Conservation (phyloP, 2,888 invertebrate species). For the Hirtodrosophila duncani region DNA sequence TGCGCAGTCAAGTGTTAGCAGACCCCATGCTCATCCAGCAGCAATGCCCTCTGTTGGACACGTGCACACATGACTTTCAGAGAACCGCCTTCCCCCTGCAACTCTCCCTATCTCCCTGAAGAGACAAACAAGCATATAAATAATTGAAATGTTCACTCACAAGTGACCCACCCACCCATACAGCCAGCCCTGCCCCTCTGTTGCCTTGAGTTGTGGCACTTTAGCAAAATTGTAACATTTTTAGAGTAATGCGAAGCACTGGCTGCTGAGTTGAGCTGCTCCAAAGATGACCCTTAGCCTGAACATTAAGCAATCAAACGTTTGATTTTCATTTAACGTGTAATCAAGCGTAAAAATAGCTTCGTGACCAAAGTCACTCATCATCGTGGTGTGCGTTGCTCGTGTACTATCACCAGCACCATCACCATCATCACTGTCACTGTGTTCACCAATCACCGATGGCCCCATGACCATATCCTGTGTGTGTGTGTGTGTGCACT, state of each 20-base stretch:
- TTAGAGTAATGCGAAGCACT: slow-evolving; percentile 3
- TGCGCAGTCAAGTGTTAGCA: slow-evolving; percentile 20
- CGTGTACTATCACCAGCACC: slow-evolving; percentile 3
- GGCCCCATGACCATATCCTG: slow-evolving; percentile 10
- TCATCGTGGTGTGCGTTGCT: slow-evolving; percentile 42
- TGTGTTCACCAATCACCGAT: slow-evolving; percentile 1
- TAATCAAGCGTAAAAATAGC: slow-evolving; percentile 72
- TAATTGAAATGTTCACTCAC: slow-evolving; percentile 66
- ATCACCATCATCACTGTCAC: slow-evolving; percentile 6
- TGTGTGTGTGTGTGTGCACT: slow-evolving; percentile 24
- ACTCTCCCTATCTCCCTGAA: slow-evolving; percentile 1
- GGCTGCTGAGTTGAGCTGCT: slow-evolving; percentile 17
- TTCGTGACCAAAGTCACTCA: slow-evolving; percentile 72
- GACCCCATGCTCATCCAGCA: no score
- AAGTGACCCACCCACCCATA: slow-evolving; percentile 16
- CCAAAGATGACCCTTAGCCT: slow-evolving; percentile 30
- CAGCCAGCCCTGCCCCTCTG: background rate
- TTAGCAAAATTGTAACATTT: slow-evolving; percentile 63
- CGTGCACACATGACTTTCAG: slow-evolving; percentile 25
- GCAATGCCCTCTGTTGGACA: slow-evolving; percentile 31
- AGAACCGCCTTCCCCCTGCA: background rate
- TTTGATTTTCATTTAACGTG: slow-evolving; percentile 73
- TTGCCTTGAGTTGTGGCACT: slow-evolving; percentile 30
- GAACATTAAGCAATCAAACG: slow-evolving; percentile 71
- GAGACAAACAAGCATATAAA: slow-evolving; percentile 69